phyloP scores from a whole-genome alignment of 2,888 invertebrate species.

The Candidula unifasciata region DNA sequence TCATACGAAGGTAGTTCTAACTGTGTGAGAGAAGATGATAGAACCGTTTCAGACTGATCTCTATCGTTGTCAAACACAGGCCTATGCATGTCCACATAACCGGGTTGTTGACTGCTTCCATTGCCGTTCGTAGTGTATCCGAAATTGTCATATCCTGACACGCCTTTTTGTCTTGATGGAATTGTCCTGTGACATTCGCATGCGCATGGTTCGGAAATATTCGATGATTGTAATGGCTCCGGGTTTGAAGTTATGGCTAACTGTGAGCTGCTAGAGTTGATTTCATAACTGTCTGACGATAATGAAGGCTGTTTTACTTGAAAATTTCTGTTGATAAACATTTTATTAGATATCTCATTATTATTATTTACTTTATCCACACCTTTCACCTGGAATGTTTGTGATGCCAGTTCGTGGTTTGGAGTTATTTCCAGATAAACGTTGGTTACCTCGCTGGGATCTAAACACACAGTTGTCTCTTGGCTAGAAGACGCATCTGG shows the following conservation, averaged over 20 bases:
- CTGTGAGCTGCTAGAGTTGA: neutral
- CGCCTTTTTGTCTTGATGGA: slow-evolving; percentile 13
- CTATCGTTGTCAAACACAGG: neutral
- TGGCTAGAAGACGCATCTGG: no score
- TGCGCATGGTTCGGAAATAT: slow-evolving; percentile 35
- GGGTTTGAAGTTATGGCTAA: neutral
- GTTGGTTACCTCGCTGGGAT: no score
- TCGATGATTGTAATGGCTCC: neutral
- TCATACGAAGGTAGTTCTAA: slow-evolving; percentile 43
- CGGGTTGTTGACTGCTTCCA: neutral
- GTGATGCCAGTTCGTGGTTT: no score
- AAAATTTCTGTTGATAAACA: neutral
- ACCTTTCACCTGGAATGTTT: no score
- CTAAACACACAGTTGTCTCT: no score
- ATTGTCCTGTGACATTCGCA: slow-evolving; percentile 42
- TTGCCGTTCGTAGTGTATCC: neutral
- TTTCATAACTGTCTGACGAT: neutral
- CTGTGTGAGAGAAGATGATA: neutral
- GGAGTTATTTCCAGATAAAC: no score
- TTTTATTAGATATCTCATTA: neutral
- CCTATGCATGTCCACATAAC: neutral
- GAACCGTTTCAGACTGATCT: neutral
- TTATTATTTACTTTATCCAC: neutral
- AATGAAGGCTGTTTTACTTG: neutral
- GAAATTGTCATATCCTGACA: slow-evolving; percentile 17